These are phyloP conservation scores for Thymallus thymallus DNA, from an alignment of 2,113 vertebrate genomes.

Conservation along the genomic window DNA sequence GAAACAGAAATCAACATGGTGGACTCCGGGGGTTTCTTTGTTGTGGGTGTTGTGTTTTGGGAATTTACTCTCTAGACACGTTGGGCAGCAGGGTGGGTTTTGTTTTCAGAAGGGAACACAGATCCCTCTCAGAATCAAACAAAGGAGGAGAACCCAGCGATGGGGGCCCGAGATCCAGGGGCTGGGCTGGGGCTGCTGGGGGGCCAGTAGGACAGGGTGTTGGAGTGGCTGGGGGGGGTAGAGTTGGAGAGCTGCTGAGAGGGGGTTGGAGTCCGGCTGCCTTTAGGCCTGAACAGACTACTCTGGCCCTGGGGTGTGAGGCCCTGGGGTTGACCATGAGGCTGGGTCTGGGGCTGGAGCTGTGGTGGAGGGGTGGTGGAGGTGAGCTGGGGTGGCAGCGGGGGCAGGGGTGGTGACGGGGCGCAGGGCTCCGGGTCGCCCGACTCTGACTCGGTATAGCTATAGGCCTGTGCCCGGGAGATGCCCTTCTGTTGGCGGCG, in stretches of 20 bases:
- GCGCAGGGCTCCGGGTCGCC: constrained; percentile 81
- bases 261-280: constrained; percentile 96
- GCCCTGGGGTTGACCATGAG: constrained; percentile 60
- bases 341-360: constrained; percentile 67
- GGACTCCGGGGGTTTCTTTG: background rate
- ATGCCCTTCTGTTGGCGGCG: constrained; percentile 94
- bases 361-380: constrained; percentile 74
- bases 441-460: constrained; percentile 89
- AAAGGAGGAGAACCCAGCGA: constrained; percentile 95
- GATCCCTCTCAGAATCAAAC: constrained; percentile 78
- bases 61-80: constrained; percentile 38
- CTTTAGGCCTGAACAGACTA: constrained; percentile 91
- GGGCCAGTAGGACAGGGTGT: constrained; percentile 85
- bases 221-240: constrained; percentile 81
- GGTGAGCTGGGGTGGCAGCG: constrained; percentile 74
- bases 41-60: constrained; percentile 24
- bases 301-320: constrained; percentile 77
- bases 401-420: constrained; percentile 69
- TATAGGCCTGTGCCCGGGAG: constrained; percentile 89
- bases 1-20: constrained; percentile 23
- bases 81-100: constrained; percentile 19
- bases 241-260: constrained; percentile 86
- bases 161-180: constrained; percentile 86
- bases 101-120: constrained; percentile 47
- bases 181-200: constrained; percentile 95